phyloP scores from a whole-genome alignment of 2,888 invertebrate genomes.

The Trichacis sp. region DNA sequence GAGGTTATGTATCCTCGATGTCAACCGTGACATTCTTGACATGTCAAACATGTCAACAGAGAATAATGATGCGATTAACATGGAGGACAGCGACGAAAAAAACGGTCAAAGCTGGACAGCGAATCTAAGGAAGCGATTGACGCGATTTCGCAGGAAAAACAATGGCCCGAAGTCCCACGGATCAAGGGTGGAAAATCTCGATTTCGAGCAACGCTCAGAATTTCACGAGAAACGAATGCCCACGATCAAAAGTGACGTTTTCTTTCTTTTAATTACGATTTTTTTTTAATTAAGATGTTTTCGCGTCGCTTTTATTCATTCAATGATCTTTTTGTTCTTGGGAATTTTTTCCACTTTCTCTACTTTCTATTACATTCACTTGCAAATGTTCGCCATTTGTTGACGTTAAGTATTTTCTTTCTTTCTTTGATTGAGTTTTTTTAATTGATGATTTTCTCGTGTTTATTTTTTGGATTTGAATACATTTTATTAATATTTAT shows the following conservation, averaged over 20 bases:
- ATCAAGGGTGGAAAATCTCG: slow-evolving; percentile 49
- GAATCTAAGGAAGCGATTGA: slow-evolving; percentile 47
- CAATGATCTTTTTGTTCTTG: neutral
- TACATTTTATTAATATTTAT: too few species aligned
- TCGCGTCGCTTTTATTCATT: neutral
- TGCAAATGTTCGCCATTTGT: too few species aligned
- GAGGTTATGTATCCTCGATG: slow-evolving; percentile 25
- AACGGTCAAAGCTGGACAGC: slow-evolving; percentile 36
- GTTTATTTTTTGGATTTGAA: too few species aligned
- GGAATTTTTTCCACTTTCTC: neutral
- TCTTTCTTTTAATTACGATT: neutral
- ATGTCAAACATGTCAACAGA: slow-evolving; percentile 46
- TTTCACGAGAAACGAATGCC: slow-evolving; percentile 30
- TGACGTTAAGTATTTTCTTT: too few species aligned
- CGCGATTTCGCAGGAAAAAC: slow-evolving; percentile 47
- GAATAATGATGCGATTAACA: slow-evolving; percentile 40
- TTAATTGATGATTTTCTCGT: neutral
- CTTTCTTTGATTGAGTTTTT: too few species aligned
- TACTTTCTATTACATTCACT: neutral
- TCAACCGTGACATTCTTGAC: slow-evolving; percentile 25
- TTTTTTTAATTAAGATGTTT: neutral
- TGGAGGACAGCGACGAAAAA: slow-evolving; percentile 41
- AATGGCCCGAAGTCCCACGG: slow-evolving; percentile 38
- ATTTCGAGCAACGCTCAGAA: slow-evolving; percentile 41
- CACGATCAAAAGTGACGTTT: slow-evolving; percentile 47